Percentiles rank a stretch among this genome's conserved stretches.
Evolutionary conservation across 2,113 vertebrate genomes (phyloP).

Genomic region (Thryonomys swinderianus): DNA sequence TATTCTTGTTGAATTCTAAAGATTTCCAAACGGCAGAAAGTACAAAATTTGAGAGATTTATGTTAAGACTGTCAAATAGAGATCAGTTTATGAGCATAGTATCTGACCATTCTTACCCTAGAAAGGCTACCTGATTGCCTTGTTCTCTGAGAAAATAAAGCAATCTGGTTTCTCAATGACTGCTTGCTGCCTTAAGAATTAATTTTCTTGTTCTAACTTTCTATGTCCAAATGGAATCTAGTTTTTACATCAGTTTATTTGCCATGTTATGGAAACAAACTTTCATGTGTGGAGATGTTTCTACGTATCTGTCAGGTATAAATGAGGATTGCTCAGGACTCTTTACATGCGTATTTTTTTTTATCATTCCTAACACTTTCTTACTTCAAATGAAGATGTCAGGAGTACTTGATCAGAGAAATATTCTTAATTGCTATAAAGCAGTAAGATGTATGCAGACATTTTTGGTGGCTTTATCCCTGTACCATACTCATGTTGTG

Average conservation of each 20-base stretch:
- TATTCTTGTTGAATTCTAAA: not conserved
- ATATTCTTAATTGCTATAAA: not conserved
- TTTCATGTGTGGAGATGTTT: not conserved
- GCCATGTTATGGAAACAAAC: constrained; percentile 31
- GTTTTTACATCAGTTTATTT: constrained; percentile 59
- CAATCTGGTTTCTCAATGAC: not conserved
- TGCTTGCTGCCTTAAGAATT: constrained; percentile 42
- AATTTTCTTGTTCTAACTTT: constrained; percentile 55
- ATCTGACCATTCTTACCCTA: constrained; percentile 6
- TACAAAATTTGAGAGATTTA: constrained; percentile 26
- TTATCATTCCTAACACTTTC: not conserved
- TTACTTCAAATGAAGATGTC: not conserved
- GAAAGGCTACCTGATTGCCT: constrained; percentile 20
- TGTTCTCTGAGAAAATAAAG: constrained; percentile 46
- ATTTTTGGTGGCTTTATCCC: not conserved
- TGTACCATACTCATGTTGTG: not conserved
- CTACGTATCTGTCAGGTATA: constrained; percentile 12
- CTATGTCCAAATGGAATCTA: constrained; percentile 22
- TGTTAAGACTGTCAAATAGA: not conserved
- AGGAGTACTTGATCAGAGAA: not conserved
- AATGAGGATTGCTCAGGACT: not conserved
- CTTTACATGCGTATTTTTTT: not conserved
- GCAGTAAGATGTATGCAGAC: too few relatives aligned
- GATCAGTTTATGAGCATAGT: constrained; percentile 24
- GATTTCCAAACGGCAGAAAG: not conserved